phyloP scores from a whole-genome alignment of 2,797 vertebrate species.

The Furcifer pardalis region DNA sequence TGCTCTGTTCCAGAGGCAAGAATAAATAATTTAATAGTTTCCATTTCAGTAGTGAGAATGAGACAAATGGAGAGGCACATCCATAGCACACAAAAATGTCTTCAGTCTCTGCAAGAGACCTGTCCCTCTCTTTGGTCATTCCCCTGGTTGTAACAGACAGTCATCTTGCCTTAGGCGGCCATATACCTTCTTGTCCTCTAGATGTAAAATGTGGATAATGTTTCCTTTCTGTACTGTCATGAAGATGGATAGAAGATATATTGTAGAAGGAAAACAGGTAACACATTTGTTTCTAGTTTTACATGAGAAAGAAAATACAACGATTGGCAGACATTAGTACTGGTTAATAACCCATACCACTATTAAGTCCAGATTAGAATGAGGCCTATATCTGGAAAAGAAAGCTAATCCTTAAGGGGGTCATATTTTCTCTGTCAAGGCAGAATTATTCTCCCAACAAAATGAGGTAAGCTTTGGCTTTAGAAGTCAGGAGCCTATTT shows the following conservation, averaged over 20 bases:
- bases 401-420: not conserved
- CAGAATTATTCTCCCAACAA: not conserved
- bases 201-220: not conserved
- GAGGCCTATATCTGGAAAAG: not conserved
- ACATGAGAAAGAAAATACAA: not conserved
- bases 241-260: not conserved
- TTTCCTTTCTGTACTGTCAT: not conserved
- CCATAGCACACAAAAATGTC: no score
- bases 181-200: no score
- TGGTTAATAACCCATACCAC: not conserved
- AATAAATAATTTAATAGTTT: no score
- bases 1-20: no score
- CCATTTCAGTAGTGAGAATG: no score
- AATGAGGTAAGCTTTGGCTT: constrained; percentile 4
- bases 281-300: not conserved
- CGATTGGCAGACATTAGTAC: not conserved
- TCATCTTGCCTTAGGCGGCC: not conserved
- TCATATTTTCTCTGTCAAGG: not conserved
- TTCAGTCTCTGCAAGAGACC: not conserved
- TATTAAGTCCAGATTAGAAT: not conserved
- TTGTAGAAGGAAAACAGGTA: not conserved
- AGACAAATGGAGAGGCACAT: no score
- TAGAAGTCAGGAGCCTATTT: not conserved
- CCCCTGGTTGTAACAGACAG: not conserved
- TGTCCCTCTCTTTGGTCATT: not conserved